These are phyloP conservation scores for Stegophylla sp. DNA, from an alignment of 2,888 invertebrate genomes.

Conservation along the genomic window DNA sequence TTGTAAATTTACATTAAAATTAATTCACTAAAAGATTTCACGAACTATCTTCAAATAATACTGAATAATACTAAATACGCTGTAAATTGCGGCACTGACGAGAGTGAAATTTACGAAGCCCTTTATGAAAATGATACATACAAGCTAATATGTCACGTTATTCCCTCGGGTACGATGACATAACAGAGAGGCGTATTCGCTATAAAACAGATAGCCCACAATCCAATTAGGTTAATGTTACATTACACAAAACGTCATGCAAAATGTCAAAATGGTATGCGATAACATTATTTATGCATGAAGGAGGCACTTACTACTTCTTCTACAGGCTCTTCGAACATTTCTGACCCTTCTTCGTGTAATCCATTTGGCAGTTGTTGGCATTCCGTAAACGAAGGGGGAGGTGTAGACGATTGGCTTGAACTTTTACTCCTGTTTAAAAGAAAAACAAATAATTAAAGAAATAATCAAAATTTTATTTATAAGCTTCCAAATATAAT, in stretches of 20 bases:
- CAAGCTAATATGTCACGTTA: conserved; percentile 32
- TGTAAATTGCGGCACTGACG: neutral
- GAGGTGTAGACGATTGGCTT: conserved; percentile 45
- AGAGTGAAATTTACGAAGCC: conserved; percentile 28
- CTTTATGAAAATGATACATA: conserved; percentile 43
- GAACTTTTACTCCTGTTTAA: conserved; percentile 43
- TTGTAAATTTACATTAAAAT: neutral
- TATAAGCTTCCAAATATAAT: too few relatives aligned
- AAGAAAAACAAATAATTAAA: conserved; percentile 11
- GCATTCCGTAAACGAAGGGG: conserved; percentile 40
- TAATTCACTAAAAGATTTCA: neutral
- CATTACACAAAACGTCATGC: conserved; percentile 28
- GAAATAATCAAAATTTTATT: neutral
- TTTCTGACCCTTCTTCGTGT: conserved; percentile 60
- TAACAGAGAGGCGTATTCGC: conserved; percentile 55
- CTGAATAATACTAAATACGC: neutral
- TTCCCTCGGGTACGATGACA: conserved; percentile 37
- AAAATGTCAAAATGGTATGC: conserved; percentile 45
- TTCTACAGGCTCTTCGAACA: conserved; percentile 61
- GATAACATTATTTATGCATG: conserved; percentile 27
- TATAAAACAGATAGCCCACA: conserved; percentile 17
- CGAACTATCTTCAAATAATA: neutral
- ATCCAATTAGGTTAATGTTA: conserved; percentile 58
- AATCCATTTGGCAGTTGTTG: conserved; percentile 13
- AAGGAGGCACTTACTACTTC: conserved; percentile 60